Conservation (phyloP, 2,113 vertebrate species). For the Alethe diademata region DNA sequence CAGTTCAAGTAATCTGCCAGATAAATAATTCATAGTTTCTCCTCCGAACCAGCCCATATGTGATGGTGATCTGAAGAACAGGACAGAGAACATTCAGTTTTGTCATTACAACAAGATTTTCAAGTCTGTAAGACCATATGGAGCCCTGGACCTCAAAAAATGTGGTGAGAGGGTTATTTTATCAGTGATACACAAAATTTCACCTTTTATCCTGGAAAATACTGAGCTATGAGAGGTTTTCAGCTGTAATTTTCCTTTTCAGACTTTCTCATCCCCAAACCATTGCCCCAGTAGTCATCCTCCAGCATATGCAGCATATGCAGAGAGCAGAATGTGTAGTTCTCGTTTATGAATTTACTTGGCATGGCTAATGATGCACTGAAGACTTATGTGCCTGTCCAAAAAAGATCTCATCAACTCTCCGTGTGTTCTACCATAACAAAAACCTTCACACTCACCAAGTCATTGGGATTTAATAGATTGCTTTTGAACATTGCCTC, state of each 20-base stretch:
- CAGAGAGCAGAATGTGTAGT: background rate
- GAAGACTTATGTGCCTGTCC: background rate
- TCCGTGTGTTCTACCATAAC: background rate
- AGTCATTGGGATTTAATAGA: background rate
- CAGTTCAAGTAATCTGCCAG: background rate
- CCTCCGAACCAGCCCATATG: background rate
- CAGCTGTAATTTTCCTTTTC: background rate
- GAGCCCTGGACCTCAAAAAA: background rate
- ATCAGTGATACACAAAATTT: background rate
- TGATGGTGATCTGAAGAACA: background rate
- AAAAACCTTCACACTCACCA: background rate
- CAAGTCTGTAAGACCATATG: background rate
- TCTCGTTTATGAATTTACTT: background rate
- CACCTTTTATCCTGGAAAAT: background rate
- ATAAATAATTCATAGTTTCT: constrained; percentile 14
- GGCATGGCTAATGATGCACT: background rate
- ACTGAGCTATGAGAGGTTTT: background rate
- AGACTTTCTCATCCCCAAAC: background rate
- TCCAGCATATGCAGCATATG: background rate
- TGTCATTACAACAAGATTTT: background rate
- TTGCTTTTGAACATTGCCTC: background rate
- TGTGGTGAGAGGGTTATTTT: background rate
- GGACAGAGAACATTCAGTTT: background rate
- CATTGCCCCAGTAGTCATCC: background rate
- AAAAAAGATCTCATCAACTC: background rate